Conservation (phyloP, 2,888 invertebrate genomes). For the Ophion ventricosus region DNA sequence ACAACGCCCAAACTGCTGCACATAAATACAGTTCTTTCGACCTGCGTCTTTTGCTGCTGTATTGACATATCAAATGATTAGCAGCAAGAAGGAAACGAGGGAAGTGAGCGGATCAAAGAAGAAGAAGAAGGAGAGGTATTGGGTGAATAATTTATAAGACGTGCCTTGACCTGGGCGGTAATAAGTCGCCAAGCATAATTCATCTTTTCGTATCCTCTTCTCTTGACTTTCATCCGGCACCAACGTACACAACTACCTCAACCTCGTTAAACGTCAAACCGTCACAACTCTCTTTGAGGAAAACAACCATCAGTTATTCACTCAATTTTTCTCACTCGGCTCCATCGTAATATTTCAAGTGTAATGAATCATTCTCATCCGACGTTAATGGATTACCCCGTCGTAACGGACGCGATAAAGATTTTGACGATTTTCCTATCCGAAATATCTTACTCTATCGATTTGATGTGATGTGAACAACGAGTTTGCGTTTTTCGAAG, state of each 20-base stretch:
- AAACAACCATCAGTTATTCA: constrained; percentile 36
- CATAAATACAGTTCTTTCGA: background rate
- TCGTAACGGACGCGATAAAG: background rate
- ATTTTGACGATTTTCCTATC: background rate
- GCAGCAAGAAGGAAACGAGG: constrained; percentile 8
- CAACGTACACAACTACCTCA: background rate
- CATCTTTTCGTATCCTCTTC: constrained; percentile 39
- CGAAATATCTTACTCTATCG: background rate
- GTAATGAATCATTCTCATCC: constrained; percentile 10
- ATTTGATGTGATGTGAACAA: background rate
- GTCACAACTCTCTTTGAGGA: constrained; percentile 27
- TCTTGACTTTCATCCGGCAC: background rate
- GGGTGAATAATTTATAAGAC: constrained; percentile 60
- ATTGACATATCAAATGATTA: constrained; percentile 56
- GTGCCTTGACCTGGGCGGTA: constrained; percentile 32
- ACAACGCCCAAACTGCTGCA: background rate
- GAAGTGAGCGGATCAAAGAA: background rate
- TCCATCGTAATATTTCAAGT: background rate
- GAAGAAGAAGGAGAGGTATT: background rate
- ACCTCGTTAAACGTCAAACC: background rate
- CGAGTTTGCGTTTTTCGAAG: background rate
- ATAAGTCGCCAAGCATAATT: constrained; percentile 60
- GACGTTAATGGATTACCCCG: background rate
- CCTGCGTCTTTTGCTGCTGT: constrained; percentile 7
- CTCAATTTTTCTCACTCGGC: background rate